Conservation (phyloP, 2,888 invertebrate genomes). For the Pedicia rivosa region DNA sequence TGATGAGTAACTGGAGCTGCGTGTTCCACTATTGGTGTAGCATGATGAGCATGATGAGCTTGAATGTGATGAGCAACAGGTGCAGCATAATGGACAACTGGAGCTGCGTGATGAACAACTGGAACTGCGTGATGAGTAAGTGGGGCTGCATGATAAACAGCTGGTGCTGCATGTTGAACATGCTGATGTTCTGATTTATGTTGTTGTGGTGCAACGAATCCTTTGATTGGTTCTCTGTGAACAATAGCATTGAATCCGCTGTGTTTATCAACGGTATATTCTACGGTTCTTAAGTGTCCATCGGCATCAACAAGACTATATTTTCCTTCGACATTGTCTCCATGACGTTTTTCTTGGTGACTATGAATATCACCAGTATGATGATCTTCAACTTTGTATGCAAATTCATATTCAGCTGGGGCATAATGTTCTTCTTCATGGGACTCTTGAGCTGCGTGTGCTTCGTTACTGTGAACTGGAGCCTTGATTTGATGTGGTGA, state of each 20-base stretch:
- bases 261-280: neutral
- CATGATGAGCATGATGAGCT: neutral
- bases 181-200: neutral
- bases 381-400: neutral
- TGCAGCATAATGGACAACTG: conserved; percentile 1
- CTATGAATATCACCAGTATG: conserved; percentile 15
- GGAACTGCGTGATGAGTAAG: neutral
- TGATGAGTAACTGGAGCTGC: neutral
- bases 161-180: neutral
- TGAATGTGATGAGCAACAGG: neutral
- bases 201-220: neutral
- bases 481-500: too few relatives aligned
- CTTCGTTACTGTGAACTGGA: too few relatives aligned
- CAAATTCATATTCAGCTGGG: neutral
- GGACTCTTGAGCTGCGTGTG: too few relatives aligned
- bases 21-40: neutral
- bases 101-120: neutral
- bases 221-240: conserved; percentile 11
- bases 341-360: conserved; percentile 5
- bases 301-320: neutral
- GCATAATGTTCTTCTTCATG: neutral
- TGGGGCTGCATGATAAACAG: neutral
- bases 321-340: conserved; percentile 2
- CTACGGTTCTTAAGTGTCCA: neutral
- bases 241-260: conserved; percentile 1